A percentile compares a stretch with the other conserved stretches of the same genome.
These are phyloP conservation scores for Heliangelus exortis DNA, from an alignment of 2,797 vertebrate genomes.

Conservation along the genomic window DNA sequence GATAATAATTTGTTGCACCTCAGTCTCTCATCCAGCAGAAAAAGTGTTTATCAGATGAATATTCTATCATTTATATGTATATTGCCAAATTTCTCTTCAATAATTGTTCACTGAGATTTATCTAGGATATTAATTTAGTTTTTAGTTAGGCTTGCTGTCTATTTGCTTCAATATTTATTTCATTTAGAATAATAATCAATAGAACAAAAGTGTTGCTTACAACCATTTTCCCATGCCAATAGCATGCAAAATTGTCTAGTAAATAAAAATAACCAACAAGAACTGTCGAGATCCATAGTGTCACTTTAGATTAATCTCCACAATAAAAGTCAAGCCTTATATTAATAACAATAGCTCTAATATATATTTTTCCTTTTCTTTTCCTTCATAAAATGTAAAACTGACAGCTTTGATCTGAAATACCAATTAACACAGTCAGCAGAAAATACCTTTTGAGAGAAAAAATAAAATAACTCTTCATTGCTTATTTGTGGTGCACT, in stretches of 20 bases:
- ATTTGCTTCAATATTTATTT: constrained; percentile 62
- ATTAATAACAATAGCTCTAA: constrained; percentile 21
- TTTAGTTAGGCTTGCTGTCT: constrained; percentile 34
- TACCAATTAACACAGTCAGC: background rate
- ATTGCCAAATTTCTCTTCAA: background rate
- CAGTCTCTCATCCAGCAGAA: background rate
- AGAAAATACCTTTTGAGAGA: background rate
- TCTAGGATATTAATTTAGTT: constrained; percentile 10
- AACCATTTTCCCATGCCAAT: constrained; percentile 38
- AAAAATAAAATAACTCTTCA: background rate
- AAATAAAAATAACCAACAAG: constrained; percentile 68
- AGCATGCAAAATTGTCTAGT: constrained; percentile 70
- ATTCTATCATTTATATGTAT: background rate
- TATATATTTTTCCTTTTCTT: constrained; percentile 9
- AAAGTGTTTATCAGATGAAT: background rate
- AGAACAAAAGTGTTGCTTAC: constrained; percentile 50
- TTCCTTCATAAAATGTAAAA: constrained; percentile 25
- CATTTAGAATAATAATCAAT: constrained; percentile 62
- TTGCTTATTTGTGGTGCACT: background rate
- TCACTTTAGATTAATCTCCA: constrained; percentile 71
- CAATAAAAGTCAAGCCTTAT: constrained; percentile 30
- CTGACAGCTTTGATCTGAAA: constrained; percentile 4
- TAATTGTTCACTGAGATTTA: constrained; percentile 47
- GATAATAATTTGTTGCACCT: background rate
- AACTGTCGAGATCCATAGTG: constrained; percentile 36